phyloP scores from a whole-genome alignment of 1,140 invertebrate species.

The Drosophila parvula region DNA sequence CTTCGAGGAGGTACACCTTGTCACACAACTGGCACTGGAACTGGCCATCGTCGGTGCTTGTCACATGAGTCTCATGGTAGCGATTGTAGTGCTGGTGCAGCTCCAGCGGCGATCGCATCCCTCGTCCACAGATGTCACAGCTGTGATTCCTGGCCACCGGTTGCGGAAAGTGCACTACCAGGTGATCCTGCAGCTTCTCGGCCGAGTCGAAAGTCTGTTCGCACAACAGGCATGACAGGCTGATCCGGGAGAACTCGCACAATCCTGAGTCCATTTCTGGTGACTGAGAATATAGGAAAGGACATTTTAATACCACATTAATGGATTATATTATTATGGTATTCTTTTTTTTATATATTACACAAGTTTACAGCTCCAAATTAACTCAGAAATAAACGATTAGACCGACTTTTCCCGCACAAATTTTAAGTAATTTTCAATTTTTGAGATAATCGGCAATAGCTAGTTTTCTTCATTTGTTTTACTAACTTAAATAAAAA shows the following conservation, averaged over 20 bases:
- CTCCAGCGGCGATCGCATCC: slow-evolving; percentile 34
- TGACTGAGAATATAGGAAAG: not conserved
- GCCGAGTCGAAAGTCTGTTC: slow-evolving; percentile 35
- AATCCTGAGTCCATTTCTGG: slow-evolving; percentile 9
- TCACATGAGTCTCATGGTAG: slow-evolving; percentile 28
- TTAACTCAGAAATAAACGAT: too few relatives aligned
- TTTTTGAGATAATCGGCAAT: too few relatives aligned
- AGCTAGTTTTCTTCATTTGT: too few relatives aligned
- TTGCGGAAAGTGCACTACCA: slow-evolving; percentile 15
- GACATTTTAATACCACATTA: too few relatives aligned
- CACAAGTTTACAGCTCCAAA: too few relatives aligned
- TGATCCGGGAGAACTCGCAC: not conserved
- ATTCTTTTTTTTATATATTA: too few relatives aligned
- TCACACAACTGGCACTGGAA: slow-evolving; percentile 29
- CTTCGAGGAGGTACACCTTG: slow-evolving; percentile 5
- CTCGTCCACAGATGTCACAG: slow-evolving; percentile 54
- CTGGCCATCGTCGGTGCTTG: not conserved
- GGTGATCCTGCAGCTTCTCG: slow-evolving; percentile 41
- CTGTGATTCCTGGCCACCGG: not conserved
- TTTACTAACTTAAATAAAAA: too few relatives aligned
- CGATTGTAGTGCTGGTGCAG: slow-evolving; percentile 25
- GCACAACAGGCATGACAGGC: slow-evolving; percentile 40
- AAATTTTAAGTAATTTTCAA: too few relatives aligned
- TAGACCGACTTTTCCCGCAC: too few relatives aligned
- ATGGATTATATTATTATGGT: too few relatives aligned